These are phyloP conservation scores for Chloromyia formosa DNA, from an alignment of 2,888 invertebrate genomes.

Conservation along the genomic window DNA sequence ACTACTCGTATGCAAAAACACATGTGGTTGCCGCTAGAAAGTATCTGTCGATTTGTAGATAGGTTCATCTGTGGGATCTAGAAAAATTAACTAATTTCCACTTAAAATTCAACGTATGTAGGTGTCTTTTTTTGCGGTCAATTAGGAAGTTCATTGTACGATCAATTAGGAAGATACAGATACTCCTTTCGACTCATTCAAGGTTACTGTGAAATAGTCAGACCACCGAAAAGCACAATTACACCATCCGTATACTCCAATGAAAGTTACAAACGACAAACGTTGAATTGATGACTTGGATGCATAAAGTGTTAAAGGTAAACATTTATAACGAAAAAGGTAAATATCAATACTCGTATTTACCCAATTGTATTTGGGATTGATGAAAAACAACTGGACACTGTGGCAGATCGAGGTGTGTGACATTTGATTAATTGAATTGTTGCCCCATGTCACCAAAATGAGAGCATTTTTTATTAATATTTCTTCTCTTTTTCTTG, in stretches of 20 bases:
- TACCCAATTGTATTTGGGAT: background rate
- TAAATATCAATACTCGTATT: background rate
- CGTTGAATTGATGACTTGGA: background rate
- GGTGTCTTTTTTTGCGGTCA: constrained; percentile 11
- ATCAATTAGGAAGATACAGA: constrained; percentile 21
- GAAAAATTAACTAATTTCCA: constrained; percentile 8
- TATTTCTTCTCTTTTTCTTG: too few relatives aligned
- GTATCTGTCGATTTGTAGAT: too few relatives aligned
- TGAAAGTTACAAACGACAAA: background rate
- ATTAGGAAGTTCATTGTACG: constrained; percentile 38
- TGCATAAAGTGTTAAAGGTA: background rate
- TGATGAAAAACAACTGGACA: too few relatives aligned
- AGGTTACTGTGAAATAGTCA: background rate
- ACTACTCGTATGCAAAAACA: constrained; percentile 4
- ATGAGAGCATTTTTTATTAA: too few relatives aligned
- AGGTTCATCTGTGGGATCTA: too few relatives aligned
- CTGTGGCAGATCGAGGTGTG: too few relatives aligned
- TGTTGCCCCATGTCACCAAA: too few relatives aligned
- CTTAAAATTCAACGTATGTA: too few relatives aligned
- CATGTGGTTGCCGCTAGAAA: background rate
- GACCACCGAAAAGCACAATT: background rate
- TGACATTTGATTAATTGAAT: too few relatives aligned
- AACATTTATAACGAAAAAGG: background rate
- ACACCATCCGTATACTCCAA: too few relatives aligned
- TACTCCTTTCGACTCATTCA: background rate